Base-by-base conservation (phyloP, 2,888 invertebrate genomes). In the Ptychoptera albimana region DNA sequence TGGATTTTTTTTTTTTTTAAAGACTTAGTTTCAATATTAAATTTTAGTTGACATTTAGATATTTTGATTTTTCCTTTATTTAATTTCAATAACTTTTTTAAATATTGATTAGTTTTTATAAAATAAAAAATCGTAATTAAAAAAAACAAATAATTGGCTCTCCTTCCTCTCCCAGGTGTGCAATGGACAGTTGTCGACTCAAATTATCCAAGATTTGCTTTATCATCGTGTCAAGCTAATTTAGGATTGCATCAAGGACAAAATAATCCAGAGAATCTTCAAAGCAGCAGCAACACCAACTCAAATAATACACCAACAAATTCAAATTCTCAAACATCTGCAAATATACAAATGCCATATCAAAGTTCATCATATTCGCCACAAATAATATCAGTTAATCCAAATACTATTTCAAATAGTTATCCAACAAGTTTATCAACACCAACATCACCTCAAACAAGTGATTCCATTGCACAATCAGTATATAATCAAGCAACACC, bases 151-250 rank as follows among this genome's bases (percentile, higher is more conserved):
- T 9, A n/a, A 32, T 32, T 32, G 23, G 23, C 23, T 23, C 23
- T 23, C 23, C 23, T 23, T 23, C 23, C 23, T 70, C 70, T 75
- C 76, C 75, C 78, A 83, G 83, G 82, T 73, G 77, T 81, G 70
- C 83, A 82, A 71, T 84, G 84, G 84, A 79, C 79, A 68, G 78
- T 83, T 72, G 75, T 83, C 76, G 83, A 84, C 72, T 78, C 82
- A 67, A 75, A 77, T 61, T 82, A 81, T 68, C 74, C 81, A 62
- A 77, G 82, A 63, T 82, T 79, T 70, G 71, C 76, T 62, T 72
- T 72, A 63, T 68, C 78, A 58, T 74, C 79, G 63, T 73, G 77
- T 66, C 77, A 77, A 60, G 56, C 63, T 54, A 55, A 52, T 55
- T 63, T 63, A 60, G 67, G 63, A 42, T 34, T 42, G 16, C 34